Percentiles rank a stretch among this genome's conserved stretches.
Evolutionary conservation across 2,113 vertebrate genomes (phyloP).

Genomic region (Todiramphus saurophagus): DNA sequence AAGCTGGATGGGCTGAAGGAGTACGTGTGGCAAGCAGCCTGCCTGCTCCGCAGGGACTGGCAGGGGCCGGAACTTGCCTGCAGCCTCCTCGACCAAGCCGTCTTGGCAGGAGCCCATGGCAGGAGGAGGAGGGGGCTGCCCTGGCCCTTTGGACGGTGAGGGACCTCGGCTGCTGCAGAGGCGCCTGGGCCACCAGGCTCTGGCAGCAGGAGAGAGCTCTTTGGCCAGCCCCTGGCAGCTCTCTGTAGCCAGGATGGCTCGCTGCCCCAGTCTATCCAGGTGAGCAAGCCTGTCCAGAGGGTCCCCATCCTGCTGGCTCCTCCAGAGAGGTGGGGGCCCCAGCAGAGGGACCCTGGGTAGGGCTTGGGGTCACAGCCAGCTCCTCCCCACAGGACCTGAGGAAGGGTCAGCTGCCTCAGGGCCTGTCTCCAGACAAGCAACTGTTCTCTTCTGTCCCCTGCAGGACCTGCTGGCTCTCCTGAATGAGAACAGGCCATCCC

Average conservation of each 20-base stretch:
- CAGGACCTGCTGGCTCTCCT: neutral
- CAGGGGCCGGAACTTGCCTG: neutral
- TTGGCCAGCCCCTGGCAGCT: neutral
- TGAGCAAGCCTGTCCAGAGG: neutral
- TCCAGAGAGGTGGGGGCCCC: too few species aligned
- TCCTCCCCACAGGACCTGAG: neutral
- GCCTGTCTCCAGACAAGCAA: neutral
- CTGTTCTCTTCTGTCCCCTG: neutral
- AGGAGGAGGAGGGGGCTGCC: neutral
- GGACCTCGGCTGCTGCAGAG: neutral
- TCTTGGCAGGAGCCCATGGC: neutral
- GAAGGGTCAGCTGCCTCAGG: neutral
- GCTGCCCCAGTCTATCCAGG: neutral
- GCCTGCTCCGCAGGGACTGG: neutral
- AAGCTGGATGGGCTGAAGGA: too few species aligned
- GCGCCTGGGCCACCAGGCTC: accelerated
- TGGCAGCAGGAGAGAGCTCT: neutral
- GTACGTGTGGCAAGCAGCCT: neutral
- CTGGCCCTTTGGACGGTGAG: neutral
- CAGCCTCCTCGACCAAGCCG: neutral
- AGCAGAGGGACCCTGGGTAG: too few species aligned
- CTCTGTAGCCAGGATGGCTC: neutral
- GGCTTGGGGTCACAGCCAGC: neutral
- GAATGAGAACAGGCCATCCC: neutral
- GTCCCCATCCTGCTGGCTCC: too few species aligned